Base-by-base conservation (phyloP, 2,113 vertebrate genomes). In the Danionella cerebrum region DNA sequence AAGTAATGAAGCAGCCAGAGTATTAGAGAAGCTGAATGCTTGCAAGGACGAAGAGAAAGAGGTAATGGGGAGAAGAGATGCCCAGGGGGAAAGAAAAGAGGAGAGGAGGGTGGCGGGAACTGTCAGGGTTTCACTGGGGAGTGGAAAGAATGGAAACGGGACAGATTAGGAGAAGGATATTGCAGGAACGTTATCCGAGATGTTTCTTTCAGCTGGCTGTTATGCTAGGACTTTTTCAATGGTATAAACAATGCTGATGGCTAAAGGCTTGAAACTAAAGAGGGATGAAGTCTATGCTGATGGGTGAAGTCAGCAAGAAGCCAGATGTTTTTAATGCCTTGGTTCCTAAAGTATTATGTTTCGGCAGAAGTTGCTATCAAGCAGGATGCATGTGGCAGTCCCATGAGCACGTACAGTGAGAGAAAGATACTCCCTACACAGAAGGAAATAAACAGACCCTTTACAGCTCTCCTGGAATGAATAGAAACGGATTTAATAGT, bases 231-330 rank as follows among this genome's bases (percentile, higher is more conserved):
- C n/a, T 58, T 44, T 39, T 59, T 19, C 18, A 16, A 16, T 38
- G 21, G 51, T 52, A 44, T 51, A 25, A 50, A 50, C 39, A 31
- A 55, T 52, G 31, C 35, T 16, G 21, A 14, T 47, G 16, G 67
- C 54, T 66, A 36, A 19, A 63, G 65, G 45, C 22, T 60, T 65
- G 60, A 47, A 51, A 60, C 57, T 65, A 54, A 14, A 19, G 58
- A 36, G 13, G 36, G 27, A 25, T 8, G 5, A 38, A 36, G 16
- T 58, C 21, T 22, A 41, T 39, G 38, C 13, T 41, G 21, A 25
- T n/a, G 25, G 11, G 9, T 25, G 13, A 54, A 5, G 22, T 27
- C 36, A 25, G 13, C 8, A 59, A 38, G 35, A 12, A 22, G 18
- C 19, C 53, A 35, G 12, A 22, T 24, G 53, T 50, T 50, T 50